phyloP scores from a whole-genome alignment of 2,797 vertebrate genomes.

The Channallabes apus region DNA sequence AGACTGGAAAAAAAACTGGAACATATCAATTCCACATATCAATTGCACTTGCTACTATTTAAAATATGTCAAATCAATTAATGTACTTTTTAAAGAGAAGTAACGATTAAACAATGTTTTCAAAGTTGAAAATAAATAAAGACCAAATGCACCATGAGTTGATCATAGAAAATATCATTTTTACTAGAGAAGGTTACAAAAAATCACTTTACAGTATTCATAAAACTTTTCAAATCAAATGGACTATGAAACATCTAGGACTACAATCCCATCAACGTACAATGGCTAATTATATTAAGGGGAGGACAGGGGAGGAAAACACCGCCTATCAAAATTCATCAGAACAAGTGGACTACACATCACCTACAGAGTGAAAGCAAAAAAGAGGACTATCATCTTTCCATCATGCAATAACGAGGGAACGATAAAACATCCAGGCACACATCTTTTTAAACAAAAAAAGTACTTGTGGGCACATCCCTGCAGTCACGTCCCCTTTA shows the following conservation, averaged over 20 bases:
- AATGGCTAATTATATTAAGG: constrained; percentile 69
- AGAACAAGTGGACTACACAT: constrained; percentile 91
- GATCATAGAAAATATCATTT: constrained; percentile 99
- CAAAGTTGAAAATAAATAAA: constrained; percentile 59
- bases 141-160: constrained; percentile 85
- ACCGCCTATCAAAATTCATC: constrained; percentile 84
- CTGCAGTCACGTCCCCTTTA: constrained; percentile 69
- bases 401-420: constrained; percentile 97
- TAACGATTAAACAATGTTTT: background rate
- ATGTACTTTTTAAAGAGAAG: background rate
- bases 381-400: constrained; percentile 77
- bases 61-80: background rate
- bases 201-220: constrained; percentile 83
- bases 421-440: constrained; percentile 82
- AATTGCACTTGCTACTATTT: background rate
- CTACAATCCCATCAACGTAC: constrained; percentile 81
- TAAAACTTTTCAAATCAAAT: constrained; percentile 77
- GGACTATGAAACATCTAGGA: constrained; percentile 80
- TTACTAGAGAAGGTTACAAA: constrained; percentile 99
- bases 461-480: constrained; percentile 57
- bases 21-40: background rate
- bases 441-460: constrained; percentile 54
- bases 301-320: constrained; percentile 68
- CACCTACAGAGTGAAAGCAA: constrained; percentile 88
- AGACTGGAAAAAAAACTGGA: too few relatives aligned